These are phyloP conservation scores for Acanthosepion esculentum DNA, from an alignment of 2,888 invertebrate genomes.

Conservation along the genomic window DNA sequence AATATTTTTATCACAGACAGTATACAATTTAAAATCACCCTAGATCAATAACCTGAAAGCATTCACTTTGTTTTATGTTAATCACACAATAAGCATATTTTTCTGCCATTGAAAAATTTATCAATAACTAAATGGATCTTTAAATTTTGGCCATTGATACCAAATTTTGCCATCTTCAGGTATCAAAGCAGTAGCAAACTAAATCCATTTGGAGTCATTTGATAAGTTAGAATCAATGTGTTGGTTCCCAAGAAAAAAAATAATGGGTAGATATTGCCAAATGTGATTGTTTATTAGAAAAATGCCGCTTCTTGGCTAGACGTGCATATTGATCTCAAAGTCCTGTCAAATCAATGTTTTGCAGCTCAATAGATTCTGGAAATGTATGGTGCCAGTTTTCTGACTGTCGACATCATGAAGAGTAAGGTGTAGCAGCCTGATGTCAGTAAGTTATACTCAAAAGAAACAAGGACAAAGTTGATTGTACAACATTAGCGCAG, in stretches of 20 bases:
- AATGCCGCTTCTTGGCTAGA: constrained; percentile 6
- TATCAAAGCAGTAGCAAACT: background rate
- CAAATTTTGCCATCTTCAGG: background rate
- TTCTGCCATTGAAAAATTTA: background rate
- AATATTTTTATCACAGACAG: too few relatives aligned
- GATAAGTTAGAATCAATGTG: background rate
- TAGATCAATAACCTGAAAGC: too few relatives aligned
- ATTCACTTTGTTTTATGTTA: too few relatives aligned
- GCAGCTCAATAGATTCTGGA: background rate
- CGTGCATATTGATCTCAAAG: background rate
- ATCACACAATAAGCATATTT: too few relatives aligned
- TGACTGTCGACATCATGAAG: background rate
- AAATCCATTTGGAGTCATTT: background rate
- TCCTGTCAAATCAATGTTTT: background rate
- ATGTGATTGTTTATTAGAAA: constrained; percentile 1
- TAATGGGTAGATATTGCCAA: background rate
- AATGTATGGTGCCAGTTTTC: background rate
- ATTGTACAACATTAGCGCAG: background rate
- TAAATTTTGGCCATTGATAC: background rate
- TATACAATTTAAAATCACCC: too few relatives aligned
- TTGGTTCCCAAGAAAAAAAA: background rate
- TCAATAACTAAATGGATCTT: background rate
- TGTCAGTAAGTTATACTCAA: background rate
- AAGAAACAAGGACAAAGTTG: background rate
- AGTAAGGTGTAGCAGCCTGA: background rate